Evolutionary conservation across 2,113 vertebrate species (phyloP).

Genomic region (Pipa parva): DNA sequence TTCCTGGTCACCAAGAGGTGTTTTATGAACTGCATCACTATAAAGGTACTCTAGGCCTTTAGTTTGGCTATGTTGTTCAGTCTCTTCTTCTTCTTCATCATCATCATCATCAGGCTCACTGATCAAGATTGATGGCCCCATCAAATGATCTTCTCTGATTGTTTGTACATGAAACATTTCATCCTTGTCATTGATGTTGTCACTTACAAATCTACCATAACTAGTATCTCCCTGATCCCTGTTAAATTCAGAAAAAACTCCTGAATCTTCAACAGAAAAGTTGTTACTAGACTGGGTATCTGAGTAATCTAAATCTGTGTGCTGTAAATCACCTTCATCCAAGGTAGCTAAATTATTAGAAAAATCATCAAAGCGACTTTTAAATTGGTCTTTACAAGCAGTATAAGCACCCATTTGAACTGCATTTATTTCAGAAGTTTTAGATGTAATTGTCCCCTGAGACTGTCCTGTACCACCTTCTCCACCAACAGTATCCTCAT

Average conservation of each 20-base stretch:
- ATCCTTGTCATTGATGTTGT: neutral
- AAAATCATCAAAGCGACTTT: conserved; percentile 34
- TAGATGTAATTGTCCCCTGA: conserved; percentile 23
- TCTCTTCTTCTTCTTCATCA: conserved; percentile 44
- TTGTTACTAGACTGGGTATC: conserved; percentile 34
- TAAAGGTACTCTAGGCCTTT: conserved; percentile 33
- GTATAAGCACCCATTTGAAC: conserved; percentile 42
- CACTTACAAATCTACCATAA: conserved; percentile 27
- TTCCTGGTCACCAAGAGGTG: conserved; percentile 45
- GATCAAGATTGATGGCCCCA: conserved; percentile 49
- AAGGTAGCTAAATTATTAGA: neutral
- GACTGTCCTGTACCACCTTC: conserved; percentile 37
- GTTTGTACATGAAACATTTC: conserved; percentile 22
- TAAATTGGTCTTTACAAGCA: conserved; percentile 20
- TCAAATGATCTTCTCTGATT: conserved; percentile 37
- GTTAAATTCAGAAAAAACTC: conserved; percentile 34
- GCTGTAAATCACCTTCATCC: conserved; percentile 1
- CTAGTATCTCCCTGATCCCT: conserved; percentile 2
- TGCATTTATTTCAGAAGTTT: conserved; percentile 46
- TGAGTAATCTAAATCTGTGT: neutral
- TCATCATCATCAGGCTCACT: conserved; percentile 52
- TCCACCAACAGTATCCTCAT: conserved; percentile 26
- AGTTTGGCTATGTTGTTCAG: conserved; percentile 17
- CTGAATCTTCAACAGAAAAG: conserved; percentile 42
- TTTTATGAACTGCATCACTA: conserved; percentile 33